These are phyloP conservation scores for Sminthurinus aureus DNA, from an alignment of 2,888 invertebrate species.

Conservation along the genomic window DNA sequence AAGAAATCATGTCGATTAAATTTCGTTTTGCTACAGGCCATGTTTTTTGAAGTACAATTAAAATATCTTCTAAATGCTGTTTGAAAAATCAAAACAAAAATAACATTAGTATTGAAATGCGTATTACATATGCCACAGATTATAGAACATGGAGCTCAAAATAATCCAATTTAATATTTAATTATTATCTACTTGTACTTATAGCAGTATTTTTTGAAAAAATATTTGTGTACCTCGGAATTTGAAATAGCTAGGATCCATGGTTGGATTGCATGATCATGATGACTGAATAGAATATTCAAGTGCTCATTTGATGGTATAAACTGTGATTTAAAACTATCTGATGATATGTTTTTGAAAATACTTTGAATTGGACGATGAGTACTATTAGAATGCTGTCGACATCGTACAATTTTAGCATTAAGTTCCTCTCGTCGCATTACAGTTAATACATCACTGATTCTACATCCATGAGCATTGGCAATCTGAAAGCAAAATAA, in stretches of 20 bases:
- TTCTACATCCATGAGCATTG: background rate
- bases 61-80: conserved; percentile 27
- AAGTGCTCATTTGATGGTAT: background rate
- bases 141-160: too few relatives aligned
- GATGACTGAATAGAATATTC: background rate
- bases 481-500: background rate
- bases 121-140: too few relatives aligned
- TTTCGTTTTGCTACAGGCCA: conserved; percentile 15
- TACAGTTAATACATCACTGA: conserved; percentile 20
- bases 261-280: background rate
- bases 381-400: conserved; percentile 16
- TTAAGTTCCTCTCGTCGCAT: background rate
- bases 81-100: too few relatives aligned
- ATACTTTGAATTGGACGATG: conserved; percentile 16
- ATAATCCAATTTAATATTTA: too few relatives aligned
- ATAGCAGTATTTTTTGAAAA: too few relatives aligned
- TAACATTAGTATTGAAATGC: too few relatives aligned
- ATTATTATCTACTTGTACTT: too few relatives aligned
- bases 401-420: conserved; percentile 12
- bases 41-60: conserved; percentile 19
- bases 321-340: conserved; percentile 12
- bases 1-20: conserved; percentile 18
- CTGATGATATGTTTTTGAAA: conserved; percentile 30
- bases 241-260: conserved; percentile 22
- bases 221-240: background rate